Conservation (phyloP, 1,140 invertebrate genomes). For the Calliphora vicina region DNA sequence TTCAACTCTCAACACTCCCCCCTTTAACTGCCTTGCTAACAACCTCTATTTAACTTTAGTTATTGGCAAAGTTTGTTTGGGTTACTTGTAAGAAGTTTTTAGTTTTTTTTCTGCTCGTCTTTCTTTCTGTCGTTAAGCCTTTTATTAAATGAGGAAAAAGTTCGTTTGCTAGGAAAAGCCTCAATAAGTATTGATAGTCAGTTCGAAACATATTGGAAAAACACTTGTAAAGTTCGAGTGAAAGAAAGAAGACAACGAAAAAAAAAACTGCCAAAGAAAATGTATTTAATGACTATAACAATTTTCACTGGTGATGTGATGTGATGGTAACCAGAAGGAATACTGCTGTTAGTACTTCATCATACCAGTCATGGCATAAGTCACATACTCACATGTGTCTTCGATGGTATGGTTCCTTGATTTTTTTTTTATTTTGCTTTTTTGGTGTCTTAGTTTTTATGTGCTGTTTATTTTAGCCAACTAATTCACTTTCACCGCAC, state of each 20-base stretch:
- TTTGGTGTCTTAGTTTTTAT: background rate
- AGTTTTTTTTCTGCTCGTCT: no score
- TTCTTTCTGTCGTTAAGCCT: background rate
- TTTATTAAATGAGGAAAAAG: background rate
- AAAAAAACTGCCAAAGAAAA: no score
- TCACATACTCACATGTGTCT: background rate
- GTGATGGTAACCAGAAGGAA: background rate
- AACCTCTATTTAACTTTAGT: background rate
- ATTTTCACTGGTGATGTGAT: background rate
- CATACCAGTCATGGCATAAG: background rate
- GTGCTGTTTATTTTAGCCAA: constrained; percentile 22
- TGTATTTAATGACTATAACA: background rate
- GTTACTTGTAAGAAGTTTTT: background rate
- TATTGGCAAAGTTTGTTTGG: background rate
- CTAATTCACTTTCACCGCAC: constrained; percentile 40
- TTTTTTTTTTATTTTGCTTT: background rate
- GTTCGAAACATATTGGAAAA: background rate
- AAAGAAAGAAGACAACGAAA: no score
- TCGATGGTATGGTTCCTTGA: background rate
- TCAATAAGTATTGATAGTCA: background rate
- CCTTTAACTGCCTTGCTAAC: no score
- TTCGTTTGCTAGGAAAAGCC: background rate
- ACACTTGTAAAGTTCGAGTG: background rate
- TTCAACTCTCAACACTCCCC: background rate
- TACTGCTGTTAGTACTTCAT: background rate